A percentile compares a stretch with the other conserved stretches of the same genome.
phyloP scores from a whole-genome alignment of 2,797 vertebrate genomes.

The Morelia viridis region DNA sequence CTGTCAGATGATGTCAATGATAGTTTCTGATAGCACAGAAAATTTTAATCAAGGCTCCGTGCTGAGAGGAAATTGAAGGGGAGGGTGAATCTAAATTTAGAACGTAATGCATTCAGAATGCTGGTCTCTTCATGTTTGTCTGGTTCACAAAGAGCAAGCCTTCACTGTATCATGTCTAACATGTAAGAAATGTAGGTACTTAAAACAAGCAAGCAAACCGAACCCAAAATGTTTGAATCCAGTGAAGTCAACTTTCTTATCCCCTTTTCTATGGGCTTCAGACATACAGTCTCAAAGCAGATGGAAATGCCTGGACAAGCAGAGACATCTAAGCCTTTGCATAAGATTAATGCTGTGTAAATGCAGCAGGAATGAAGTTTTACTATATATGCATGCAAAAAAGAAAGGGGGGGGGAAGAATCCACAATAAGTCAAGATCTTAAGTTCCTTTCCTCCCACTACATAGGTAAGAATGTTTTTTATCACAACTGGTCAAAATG shows the following conservation, averaged over 20 bases:
- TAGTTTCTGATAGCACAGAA: constrained; percentile 9
- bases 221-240: not conserved
- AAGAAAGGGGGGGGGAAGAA: accelerated
- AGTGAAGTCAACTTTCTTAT: constrained; percentile 11
- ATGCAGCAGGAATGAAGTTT: not conserved
- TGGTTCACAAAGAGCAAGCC: not conserved
- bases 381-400: accelerated
- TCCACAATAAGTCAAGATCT: accelerated
- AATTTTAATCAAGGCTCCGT: not conserved
- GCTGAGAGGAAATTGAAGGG: not conserved
- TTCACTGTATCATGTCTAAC: not conserved
- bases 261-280: not conserved
- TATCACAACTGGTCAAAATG: not conserved
- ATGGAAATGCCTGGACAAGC: constrained; percentile 18
- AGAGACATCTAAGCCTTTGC: not conserved
- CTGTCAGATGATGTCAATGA: constrained; percentile 24
- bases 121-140: not conserved
- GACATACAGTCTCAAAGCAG: constrained; percentile 3
- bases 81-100: not conserved
- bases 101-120: not conserved
- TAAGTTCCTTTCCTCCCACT: not conserved
- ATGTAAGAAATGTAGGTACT: not conserved
- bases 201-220: not conserved
- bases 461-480: not conserved
- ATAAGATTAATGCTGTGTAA: not conserved